These are phyloP conservation scores for Cyanocitta stelleri DNA, from an alignment of 2,113 vertebrate genomes.

Conservation along the genomic window DNA sequence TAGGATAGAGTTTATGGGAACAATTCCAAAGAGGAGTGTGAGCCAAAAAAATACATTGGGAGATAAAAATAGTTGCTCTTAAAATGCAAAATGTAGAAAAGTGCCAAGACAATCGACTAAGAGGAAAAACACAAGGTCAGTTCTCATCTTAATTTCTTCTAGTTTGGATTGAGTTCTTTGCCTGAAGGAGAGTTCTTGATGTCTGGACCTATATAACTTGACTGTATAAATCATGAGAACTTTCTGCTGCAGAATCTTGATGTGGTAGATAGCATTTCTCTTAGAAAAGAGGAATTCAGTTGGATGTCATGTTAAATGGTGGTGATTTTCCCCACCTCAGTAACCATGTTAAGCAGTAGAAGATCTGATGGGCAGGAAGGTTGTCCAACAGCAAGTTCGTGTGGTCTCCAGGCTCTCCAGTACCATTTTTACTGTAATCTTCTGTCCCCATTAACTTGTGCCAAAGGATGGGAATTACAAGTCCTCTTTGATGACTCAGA, in stretches of 20 bases:
- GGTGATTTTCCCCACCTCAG: neutral
- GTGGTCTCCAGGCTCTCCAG: neutral
- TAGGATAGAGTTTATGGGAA: neutral
- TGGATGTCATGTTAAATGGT: neutral
- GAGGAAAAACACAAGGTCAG: neutral
- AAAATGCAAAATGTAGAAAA: neutral
- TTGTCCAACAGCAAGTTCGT: neutral
- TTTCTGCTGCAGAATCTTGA: neutral
- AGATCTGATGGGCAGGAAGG: neutral
- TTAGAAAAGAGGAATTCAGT: neutral
- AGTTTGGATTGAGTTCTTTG: neutral
- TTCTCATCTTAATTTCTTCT: neutral
- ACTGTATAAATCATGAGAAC: neutral
- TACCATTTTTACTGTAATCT: neutral
- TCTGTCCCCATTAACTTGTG: neutral
- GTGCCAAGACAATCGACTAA: neutral
- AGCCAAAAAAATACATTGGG: neutral
- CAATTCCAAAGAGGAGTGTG: neutral
- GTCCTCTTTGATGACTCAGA: fast-evolving
- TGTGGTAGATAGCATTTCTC: neutral
- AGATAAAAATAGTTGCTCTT: neutral
- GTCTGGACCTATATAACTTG: neutral
- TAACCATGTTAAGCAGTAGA: neutral
- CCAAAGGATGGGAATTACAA: neutral
- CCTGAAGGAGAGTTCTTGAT: neutral